Percentiles rank a stretch among this genome's conserved stretches.
Conservation (phyloP, 2,113 vertebrate species). For the Ascaphus truei region DNA sequence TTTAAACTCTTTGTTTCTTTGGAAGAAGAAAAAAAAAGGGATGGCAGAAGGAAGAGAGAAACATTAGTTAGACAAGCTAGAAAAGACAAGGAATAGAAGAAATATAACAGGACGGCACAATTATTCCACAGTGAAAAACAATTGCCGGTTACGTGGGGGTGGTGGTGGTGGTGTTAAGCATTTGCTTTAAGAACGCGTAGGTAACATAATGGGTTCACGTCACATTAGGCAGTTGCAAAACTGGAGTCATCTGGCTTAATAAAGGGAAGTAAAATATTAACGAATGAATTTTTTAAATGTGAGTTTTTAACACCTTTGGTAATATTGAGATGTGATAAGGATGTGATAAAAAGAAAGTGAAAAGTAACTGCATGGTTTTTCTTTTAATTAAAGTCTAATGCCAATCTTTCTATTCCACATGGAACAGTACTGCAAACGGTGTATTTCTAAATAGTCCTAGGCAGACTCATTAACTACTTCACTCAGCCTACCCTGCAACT, state of each 20-base stretch:
- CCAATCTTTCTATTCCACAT: too few species aligned
- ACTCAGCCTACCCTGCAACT: too few species aligned
- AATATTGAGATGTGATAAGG: background rate
- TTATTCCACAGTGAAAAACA: background rate
- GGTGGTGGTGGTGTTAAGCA: background rate
- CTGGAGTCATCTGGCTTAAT: background rate
- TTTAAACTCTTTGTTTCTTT: conserved; percentile 99
- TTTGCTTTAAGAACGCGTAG: background rate
- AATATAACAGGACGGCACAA: background rate
- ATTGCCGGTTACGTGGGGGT: background rate
- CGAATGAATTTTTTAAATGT: background rate
- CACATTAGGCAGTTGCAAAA: background rate
- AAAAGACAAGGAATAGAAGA: conserved; percentile 64
- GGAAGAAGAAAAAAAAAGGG: conserved; percentile 45
- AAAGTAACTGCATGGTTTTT: too few species aligned
- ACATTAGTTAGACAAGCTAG: conserved; percentile 75
- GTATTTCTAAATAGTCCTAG: too few species aligned
- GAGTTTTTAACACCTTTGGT: background rate
- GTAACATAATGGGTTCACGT: background rate
- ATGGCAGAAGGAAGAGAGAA: conserved; percentile 71
- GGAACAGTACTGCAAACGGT: too few species aligned
- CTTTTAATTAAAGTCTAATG: too few species aligned
- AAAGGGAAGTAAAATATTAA: background rate
- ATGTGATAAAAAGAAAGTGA: background rate
- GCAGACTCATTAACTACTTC: too few species aligned